Evolutionary conservation across 2,113 vertebrate genomes (phyloP).

Genomic region (Psammodynastes pulverulentus): DNA sequence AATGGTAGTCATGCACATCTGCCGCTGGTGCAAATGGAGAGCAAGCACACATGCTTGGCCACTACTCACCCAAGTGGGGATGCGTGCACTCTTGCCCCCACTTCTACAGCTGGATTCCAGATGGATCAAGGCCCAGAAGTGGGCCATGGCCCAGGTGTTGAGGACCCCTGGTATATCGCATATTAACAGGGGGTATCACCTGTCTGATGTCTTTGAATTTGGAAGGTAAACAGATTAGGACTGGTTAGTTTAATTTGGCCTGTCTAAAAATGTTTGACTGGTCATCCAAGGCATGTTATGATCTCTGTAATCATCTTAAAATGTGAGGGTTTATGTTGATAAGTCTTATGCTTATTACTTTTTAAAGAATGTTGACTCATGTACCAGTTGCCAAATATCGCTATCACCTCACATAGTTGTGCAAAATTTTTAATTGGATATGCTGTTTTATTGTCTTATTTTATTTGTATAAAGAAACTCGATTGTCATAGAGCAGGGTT

Average conservation of each 20-base stretch:
- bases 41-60: no score
- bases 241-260: neutral
- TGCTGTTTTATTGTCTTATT: neutral
- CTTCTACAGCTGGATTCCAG: neutral
- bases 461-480: neutral
- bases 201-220: neutral
- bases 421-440: neutral
- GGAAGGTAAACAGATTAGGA: neutral
- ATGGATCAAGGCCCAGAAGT: neutral
- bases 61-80: neutral
- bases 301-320: neutral
- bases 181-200: neutral
- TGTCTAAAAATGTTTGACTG: neutral
- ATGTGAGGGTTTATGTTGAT: neutral
- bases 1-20: neutral
- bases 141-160: neutral
- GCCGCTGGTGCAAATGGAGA: no score
- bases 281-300: neutral
- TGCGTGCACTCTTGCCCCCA: accelerated
- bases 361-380: neutral
- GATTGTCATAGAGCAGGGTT: neutral
- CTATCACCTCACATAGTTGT: neutral
- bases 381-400: neutral
- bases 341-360: neutral
- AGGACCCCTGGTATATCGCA: neutral